Base-by-base conservation (phyloP, 2,888 invertebrate genomes). In the Drosophila nr. medialis region DNA sequence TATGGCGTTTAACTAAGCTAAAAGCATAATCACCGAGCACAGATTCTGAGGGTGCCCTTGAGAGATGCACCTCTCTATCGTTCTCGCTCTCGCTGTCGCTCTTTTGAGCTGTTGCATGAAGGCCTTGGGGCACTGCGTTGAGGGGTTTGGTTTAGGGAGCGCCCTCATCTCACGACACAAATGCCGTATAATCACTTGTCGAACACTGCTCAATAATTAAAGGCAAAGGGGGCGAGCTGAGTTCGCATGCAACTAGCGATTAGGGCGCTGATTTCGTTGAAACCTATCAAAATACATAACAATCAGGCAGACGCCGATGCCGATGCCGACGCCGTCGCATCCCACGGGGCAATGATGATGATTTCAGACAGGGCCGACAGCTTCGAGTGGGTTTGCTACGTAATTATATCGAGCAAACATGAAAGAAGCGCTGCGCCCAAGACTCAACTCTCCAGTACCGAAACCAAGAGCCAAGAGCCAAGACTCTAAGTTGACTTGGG, bases 151-250 rank as follows among this genome's bases (percentile, higher is more conserved):
- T 8, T 59, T 53, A 60, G 53, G 67, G 70, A 74, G 67, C 78
- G 81, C 68, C 71, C 82, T 69, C 78, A 71, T 54, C 81, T 85
- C 83, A 83, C 90, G 83, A 89, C 83, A 84, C 83, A 85, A 90
- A 90, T 82, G 86, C 87, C 74, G 74, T 89, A 90, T 86, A 90
- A 86, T 86, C 87, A 86, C 90, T 86, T 89, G 90, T 90, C 90
- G 90, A 90, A 90, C 85, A 72, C 76, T 81, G 85, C 85, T 79
- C 90, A 89, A 89, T 90, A 90, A 86, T 90, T 90, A 90, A 81
- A 77, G 79, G 70, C 64, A 13, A 56, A 58, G 55, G 21, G 24
- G 50, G 24, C 53, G 65, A 64, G 66, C 55, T 62, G 67, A 58
- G 58, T 64, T 89, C 83, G 77, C 83, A 80, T 86, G 89, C 89